Evolutionary conservation across 1,140 invertebrate species (phyloP).

Genomic region (Panagrolaimus sp.): DNA sequence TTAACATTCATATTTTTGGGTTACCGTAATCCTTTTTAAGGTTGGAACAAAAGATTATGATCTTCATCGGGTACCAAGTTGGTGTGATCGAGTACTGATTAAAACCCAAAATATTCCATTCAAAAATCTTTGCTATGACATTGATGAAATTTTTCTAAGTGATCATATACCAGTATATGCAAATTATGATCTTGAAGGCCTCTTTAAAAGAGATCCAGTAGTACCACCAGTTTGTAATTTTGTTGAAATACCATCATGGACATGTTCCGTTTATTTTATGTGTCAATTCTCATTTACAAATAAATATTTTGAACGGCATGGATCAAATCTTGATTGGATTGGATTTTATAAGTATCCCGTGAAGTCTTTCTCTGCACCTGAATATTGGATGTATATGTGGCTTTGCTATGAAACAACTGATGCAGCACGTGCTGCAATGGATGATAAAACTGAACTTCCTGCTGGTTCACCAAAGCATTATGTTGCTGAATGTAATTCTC

Average conservation of each 20-base stretch:
- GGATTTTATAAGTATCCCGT: neutral
- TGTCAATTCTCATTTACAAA: conserved; percentile 1
- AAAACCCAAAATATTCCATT: neutral
- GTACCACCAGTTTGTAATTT: neutral
- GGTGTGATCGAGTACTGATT: conserved; percentile 1
- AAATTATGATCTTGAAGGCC: neutral
- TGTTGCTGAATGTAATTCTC: conserved; percentile 9
- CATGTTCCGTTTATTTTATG: conserved; percentile 5
- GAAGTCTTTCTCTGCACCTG: neutral
- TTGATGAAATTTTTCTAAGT: neutral
- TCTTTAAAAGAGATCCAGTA: neutral
- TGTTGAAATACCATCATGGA: neutral
- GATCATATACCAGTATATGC: conserved; percentile 9
- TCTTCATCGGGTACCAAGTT: neutral
- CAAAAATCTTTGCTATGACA: conserved; percentile 2
- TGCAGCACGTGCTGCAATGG: too few relatives aligned
- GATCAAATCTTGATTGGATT: conserved; percentile 5
- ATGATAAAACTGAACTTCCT: neutral
- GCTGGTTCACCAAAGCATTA: conserved; percentile 5
- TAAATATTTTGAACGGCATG: neutral
- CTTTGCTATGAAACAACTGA: conserved; percentile 10
- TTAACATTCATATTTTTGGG: neutral
- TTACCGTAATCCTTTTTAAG: neutral
- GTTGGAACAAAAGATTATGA: neutral
- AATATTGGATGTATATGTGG: conserved; percentile 1